Conservation (phyloP, 1,140 invertebrate genomes). For the Papilio polytes region DNA sequence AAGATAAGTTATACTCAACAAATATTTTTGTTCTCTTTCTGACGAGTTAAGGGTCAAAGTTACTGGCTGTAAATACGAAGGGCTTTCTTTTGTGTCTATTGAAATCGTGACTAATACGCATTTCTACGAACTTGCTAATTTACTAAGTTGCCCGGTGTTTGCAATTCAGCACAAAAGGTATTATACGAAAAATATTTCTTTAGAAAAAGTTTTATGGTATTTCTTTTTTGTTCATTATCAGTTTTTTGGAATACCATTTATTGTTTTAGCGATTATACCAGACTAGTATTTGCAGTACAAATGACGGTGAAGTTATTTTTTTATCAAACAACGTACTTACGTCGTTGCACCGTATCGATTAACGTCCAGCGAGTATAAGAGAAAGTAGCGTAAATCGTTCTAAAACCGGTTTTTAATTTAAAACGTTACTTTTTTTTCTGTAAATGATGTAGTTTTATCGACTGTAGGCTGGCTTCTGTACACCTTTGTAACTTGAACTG, state of each 20-base stretch:
- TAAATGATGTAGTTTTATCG: constrained; percentile 21
- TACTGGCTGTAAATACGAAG: background rate
- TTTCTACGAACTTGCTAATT: constrained; percentile 20
- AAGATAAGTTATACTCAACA: constrained; percentile 6
- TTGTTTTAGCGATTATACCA: background rate
- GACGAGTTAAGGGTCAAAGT: constrained; percentile 13
- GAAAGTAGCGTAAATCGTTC: constrained; percentile 26
- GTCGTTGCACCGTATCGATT: background rate
- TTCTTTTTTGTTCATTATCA: constrained; percentile 10
- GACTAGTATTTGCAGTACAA: background rate
- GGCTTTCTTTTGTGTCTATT: constrained; percentile 16
- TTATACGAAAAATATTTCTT: constrained; percentile 17
- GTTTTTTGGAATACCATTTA: background rate
- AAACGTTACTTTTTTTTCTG: constrained; percentile 16
- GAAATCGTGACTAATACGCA: constrained; percentile 7
- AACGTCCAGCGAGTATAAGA: background rate
- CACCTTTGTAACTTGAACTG: constrained; percentile 10
- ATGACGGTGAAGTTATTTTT: background rate
- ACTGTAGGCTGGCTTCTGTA: background rate
- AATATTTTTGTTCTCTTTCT: constrained; percentile 6
- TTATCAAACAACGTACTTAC: background rate
- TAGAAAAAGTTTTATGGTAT: constrained; percentile 15
- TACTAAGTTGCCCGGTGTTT: background rate
- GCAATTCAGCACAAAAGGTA: constrained; percentile 5
- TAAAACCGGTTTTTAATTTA: constrained; percentile 28